Evolutionary conservation across 2,888 invertebrate genomes (phyloP), one percentile per base, ranked within the genome.

Genomic region (Dryobotodes eremita): DNA sequence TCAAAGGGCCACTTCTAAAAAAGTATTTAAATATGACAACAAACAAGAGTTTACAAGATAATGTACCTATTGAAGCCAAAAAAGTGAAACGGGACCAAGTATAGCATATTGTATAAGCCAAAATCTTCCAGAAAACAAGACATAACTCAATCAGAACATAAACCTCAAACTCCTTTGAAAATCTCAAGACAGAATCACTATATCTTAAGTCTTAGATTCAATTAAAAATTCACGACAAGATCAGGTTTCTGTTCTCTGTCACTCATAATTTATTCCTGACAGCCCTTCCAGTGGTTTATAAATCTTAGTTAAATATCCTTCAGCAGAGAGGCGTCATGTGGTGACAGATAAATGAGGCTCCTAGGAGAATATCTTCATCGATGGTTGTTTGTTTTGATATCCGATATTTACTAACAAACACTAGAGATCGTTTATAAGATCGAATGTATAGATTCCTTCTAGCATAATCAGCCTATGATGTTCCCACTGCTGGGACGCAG

Each of bases 341-440:
- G 83, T 75, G 84, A 84, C 79, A 84, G 79, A 83, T 79, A 80
- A 82, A 85, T 84, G 80, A 76, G 73, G 57, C 71, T 74, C 13
- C 17, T 73, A 66, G 57, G 42, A 75, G 84, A 86, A 86, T 88
- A 83, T 80, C 82, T 88, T 85, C 66, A 85, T 85, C 78, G 65
- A 76, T 71, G n/a, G 53, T 31, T 73, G 59, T 61, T 79, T 64
- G 79, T 78, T 79, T 82, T 75, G 42, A 72, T 72, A 72, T 61
- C 17, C 6, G 20, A 64, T 79, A 71, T 75, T 75, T 75, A 64
- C 20, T 71, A 20, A 31, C 65, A 46, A n/a, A 46, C 13, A 20
- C 23, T 55, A n/a, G 59, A 31, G 70, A 77, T 76, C 6, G n/a
- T 61, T 57, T 68, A 26, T 42, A n/a, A 20, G 48, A 80, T 64